phyloP scores from a whole-genome alignment of 2,113 vertebrate genomes.

The Petrocephalus zakoni region DNA sequence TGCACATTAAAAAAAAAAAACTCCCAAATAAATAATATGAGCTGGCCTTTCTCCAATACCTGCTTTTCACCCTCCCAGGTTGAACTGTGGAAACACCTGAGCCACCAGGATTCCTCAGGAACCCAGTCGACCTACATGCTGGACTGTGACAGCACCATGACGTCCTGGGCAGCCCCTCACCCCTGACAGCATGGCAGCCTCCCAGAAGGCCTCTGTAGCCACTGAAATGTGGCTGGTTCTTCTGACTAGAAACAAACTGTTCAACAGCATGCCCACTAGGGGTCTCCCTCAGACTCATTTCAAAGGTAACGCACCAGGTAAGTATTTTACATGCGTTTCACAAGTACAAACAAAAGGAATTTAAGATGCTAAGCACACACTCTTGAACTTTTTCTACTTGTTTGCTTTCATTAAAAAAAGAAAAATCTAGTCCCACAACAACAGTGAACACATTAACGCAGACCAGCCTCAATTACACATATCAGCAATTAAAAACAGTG shows the following conservation, averaged over 20 bases:
- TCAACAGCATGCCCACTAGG: constrained; percentile 32
- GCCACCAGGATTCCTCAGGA: background rate
- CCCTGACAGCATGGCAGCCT: background rate
- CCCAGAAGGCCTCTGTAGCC: background rate
- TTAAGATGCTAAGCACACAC: background rate
- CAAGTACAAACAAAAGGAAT: constrained; percentile 21
- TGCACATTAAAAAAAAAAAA: background rate
- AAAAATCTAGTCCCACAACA: background rate
- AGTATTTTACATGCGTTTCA: background rate
- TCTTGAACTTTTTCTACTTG: background rate
- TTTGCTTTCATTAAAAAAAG: background rate
- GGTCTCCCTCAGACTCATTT: constrained; percentile 35
- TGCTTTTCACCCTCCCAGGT: background rate
- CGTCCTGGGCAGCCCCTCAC: background rate
- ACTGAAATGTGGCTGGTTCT: background rate
- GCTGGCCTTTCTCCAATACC: background rate
- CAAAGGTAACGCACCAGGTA: constrained; percentile 2
- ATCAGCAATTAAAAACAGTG: constrained; percentile 15
- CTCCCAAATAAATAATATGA: background rate
- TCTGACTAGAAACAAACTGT: background rate
- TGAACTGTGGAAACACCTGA: background rate
- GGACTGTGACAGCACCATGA: background rate
- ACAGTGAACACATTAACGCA: background rate
- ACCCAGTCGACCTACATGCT: background rate
- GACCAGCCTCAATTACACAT: background rate